Evolutionary conservation across 1,140 invertebrate genomes (phyloP), one percentile per base, ranked within the genome.

Genomic region (Heliconius melpomene): DNA sequence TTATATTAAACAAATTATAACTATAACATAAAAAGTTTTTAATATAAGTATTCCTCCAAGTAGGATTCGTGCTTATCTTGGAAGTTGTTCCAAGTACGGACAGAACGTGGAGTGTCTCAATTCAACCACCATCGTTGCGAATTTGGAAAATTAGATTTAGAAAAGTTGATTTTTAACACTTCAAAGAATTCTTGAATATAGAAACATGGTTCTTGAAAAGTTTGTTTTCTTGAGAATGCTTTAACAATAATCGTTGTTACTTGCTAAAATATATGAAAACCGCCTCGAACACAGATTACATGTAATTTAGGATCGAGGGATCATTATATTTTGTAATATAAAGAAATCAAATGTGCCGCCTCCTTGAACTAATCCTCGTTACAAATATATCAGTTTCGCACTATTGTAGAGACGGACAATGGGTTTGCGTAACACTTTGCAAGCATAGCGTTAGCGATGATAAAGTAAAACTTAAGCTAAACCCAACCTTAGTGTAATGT

Each of bases 301-400:
- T 29, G 23, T 66, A 29, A 29, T 29, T 29, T 66, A 66, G 60
- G 23, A 8, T 1, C 57, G 57, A 26, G 13, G 26, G 13, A 66
- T 29, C 11, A 66, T 66, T 66, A 16, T 66, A 16, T 29, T 26
- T 29, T 66, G n/a, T 16, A 26, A 13, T 66, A 66, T 6, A 66
- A 66, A 66, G 13, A 66, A 66, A 66, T 16, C 26, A 66, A 66
- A 75, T n/a, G 18, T 23, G 57, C 78, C 78, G 72, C 73, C 60
- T 20, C 18, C 73, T 75, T 75, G 36, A 72, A 66, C 60, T 66
- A 66, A 66, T 26, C 32, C 75, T 73, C 54, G 26, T 38, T 40
- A 74, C 71, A 77, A 77, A 73, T 80, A 77, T 80, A 80, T 80
- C 79, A 80, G 70, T 80, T 80, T 60, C 72, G 66, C 70, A 60